These are phyloP conservation scores for Dinocampus coccinellae DNA, from an alignment of 2,888 invertebrate genomes.

Conservation along the genomic window DNA sequence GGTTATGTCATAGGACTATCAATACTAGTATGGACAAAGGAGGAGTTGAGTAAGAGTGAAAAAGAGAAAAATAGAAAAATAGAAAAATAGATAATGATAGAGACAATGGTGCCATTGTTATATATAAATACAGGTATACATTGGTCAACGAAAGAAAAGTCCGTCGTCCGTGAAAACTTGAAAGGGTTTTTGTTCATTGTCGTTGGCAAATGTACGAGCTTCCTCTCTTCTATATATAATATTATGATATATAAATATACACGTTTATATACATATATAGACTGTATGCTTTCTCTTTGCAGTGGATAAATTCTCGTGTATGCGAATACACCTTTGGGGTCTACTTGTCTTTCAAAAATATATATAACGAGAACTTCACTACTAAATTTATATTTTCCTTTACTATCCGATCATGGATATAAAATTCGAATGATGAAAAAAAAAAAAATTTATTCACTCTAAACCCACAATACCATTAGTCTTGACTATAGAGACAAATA, in stretches of 20 bases:
- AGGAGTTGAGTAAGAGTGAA: neutral
- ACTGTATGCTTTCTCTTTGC: slow-evolving; percentile 5
- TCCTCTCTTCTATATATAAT: slow-evolving; percentile 1
- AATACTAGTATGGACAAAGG: neutral
- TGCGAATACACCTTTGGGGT: slow-evolving; percentile 19
- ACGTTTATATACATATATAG: neutral
- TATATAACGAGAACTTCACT: neutral
- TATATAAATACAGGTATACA: neutral
- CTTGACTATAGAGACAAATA: neutral
- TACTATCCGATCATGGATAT: slow-evolving; percentile 8
- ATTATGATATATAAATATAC: neutral
- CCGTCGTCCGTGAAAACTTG: slow-evolving; percentile 39
- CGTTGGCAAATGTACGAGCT: slow-evolving; percentile 1
- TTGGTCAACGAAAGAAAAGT: slow-evolving; percentile 30
- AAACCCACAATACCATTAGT: neutral
- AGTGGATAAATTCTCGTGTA: slow-evolving; percentile 6
- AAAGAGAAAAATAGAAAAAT: neutral
- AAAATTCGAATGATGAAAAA: slow-evolving; percentile 4
- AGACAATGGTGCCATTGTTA: too few species aligned
- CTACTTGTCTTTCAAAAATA: slow-evolving; percentile 26
- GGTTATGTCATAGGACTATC: neutral
- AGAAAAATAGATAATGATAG: too few species aligned
- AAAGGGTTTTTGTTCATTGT: slow-evolving; percentile 34
- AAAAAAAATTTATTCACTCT: neutral
- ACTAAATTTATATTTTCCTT: slow-evolving; percentile 5